These are phyloP conservation scores for Drosophila paucipuncta DNA, from an alignment of 2,888 invertebrate species.

Conservation along the genomic window DNA sequence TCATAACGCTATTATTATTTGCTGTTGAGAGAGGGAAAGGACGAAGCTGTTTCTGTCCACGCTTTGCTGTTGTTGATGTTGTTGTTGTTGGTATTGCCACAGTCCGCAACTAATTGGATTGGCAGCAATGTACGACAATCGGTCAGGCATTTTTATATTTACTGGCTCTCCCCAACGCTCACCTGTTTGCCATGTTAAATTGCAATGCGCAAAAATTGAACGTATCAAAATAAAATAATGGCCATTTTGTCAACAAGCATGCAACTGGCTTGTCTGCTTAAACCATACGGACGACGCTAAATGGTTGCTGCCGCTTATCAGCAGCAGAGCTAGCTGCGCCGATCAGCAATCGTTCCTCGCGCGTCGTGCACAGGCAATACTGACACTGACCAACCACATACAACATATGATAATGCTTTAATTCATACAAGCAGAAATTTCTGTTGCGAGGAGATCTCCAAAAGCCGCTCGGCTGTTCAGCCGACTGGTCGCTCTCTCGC, in stretches of 20 bases:
- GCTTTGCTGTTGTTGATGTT: neutral
- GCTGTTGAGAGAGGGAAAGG: conserved; percentile 42
- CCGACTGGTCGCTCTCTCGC: neutral
- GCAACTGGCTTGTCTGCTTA: neutral
- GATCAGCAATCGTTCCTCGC: no score
- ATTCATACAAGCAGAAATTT: neutral
- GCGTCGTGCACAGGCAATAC: no score
- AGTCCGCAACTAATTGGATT: conserved; percentile 73
- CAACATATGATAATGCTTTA: neutral
- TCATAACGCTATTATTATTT: conserved; percentile 40
- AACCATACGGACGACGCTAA: neutral
- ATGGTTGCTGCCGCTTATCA: neutral
- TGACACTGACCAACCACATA: no score
- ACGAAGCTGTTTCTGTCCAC: neutral
- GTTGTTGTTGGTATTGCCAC: conserved; percentile 23
- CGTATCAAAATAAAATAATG: conserved; percentile 11
- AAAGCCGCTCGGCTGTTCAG: neutral
- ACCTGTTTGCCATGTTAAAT: conserved; percentile 26
- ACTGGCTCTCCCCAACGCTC: conserved; percentile 5
- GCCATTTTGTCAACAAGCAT: conserved; percentile 18
- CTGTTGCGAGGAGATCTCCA: neutral
- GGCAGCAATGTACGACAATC: conserved; percentile 47
- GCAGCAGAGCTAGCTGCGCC: neutral
- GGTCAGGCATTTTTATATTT: conserved; percentile 35
- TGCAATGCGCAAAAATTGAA: conserved; percentile 40